phyloP scores from a whole-genome alignment of 1,140 invertebrate genomes.

The Dermatophagoides farinae region DNA sequence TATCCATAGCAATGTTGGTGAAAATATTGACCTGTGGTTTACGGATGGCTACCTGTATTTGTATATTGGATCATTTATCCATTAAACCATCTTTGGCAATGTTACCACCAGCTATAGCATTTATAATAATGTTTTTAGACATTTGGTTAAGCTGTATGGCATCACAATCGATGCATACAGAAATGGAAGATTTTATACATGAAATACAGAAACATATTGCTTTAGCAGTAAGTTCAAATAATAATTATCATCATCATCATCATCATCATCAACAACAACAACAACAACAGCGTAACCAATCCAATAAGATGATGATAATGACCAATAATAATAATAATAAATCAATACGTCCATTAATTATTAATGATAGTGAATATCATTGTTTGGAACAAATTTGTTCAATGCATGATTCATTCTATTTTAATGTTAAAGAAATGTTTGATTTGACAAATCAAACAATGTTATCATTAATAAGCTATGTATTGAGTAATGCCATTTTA shows the following conservation, averaged over 20 bases:
- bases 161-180: neutral
- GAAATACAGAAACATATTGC: conserved; percentile 2
- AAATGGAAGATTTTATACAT: neutral
- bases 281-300: neutral
- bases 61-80: neutral
- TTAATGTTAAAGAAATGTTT: neutral
- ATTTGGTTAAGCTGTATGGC: neutral
- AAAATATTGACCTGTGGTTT: neutral
- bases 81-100: neutral
- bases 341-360: neutral
- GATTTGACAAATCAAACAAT: neutral
- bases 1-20: neutral
- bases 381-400: neutral
- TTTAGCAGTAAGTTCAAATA: no score
- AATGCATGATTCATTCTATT: neutral
- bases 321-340: neutral
- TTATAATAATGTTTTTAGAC: neutral
- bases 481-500: neutral
- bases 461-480: neutral
- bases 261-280: neutral
- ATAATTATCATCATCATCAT: neutral
- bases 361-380: neutral
- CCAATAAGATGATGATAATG: neutral
- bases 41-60: neutral
- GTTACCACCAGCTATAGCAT: neutral